Evolutionary conservation across 1,140 invertebrate species (phyloP), one percentile per base, ranked within the genome.

Genomic region (Pseudomyrmex pallidus): DNA sequence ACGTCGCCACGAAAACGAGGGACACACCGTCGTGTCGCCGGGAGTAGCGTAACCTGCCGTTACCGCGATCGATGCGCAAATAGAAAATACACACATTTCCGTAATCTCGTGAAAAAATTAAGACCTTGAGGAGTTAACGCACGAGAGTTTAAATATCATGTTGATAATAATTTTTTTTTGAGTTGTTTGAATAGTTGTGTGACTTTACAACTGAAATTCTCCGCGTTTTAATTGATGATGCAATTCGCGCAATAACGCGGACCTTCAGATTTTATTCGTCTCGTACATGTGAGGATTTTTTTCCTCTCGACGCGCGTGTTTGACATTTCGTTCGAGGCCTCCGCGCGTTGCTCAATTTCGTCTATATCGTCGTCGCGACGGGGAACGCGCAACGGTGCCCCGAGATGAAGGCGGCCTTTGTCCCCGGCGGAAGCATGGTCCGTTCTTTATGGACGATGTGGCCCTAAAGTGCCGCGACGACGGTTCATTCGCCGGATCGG

Each of bases 361-460:
- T 48, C 67, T 35, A 54, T 56, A 25, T 56, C 76, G 20, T 35
- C 35, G 35, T 35, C 35, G 25, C 54, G 76, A 63, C 68, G 67
- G 48, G 57, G 84, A 85, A 52, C 66, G 77, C 86, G 83, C 59
- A 74, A 74, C 72, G 83, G 70, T 22, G 72, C 83, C 73, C 64
- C 59, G 54, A 73, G 70, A 92, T 92, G 91, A 92, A 92, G 89
- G 92, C 89, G 66, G 88, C 74, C 92, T 92, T 92, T 92, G 92
- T 92, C 78, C 78, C 85, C 84, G 85, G 88, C 91, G 92, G 92
- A 92, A 92, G 91, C 90, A 91, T 92, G 91, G 82, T 90, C 91
- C 89, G 90, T 67, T 88, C 91, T 91, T 91, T 89, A 87, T 89
- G 86, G 84, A 86, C 90, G 86, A 87, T 87, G 85, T 88, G 85